These are phyloP conservation scores for Austrofundulus limnaeus DNA, from an alignment of 2,113 vertebrate genomes.

Conservation along the genomic window DNA sequence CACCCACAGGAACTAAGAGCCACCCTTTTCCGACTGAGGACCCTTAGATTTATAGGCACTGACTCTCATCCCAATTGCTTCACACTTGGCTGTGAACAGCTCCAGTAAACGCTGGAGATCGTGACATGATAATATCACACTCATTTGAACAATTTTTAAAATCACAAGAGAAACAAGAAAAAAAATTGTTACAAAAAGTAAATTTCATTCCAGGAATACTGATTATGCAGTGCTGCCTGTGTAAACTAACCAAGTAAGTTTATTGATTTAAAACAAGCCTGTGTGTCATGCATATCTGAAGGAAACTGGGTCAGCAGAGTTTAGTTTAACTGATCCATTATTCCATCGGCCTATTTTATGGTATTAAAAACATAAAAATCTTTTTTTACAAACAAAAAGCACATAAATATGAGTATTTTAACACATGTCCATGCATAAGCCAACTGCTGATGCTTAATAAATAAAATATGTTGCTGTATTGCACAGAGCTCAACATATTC, in stretches of 20 bases:
- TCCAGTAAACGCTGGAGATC: too few species aligned
- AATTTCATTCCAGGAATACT: not conserved
- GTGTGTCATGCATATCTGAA: not conserved
- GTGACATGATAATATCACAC: not conserved
- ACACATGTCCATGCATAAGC: too few species aligned
- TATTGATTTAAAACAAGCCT: not conserved
- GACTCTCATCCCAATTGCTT: too few species aligned
- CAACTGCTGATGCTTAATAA: not conserved
- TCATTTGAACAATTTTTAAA: not conserved
- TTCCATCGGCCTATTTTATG: not conserved
- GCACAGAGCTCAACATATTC: conserved; percentile 9
- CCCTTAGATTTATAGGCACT: too few species aligned
- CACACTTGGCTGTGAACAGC: too few species aligned
- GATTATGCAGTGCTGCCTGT: not conserved
- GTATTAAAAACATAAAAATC: not conserved
- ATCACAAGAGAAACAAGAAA: not conserved
- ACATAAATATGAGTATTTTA: too few species aligned
- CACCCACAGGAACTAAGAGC: too few species aligned
- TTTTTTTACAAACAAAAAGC: too few species aligned
- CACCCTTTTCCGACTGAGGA: too few species aligned
- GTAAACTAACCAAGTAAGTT: conserved; percentile 1
- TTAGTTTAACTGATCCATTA: not conserved
- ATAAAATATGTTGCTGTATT: not conserved
- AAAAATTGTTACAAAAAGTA: not conserved
- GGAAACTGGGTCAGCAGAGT: conserved; percentile 9